phyloP scores from a whole-genome alignment of 2,113 vertebrate species.

The Hippolais icterina region DNA sequence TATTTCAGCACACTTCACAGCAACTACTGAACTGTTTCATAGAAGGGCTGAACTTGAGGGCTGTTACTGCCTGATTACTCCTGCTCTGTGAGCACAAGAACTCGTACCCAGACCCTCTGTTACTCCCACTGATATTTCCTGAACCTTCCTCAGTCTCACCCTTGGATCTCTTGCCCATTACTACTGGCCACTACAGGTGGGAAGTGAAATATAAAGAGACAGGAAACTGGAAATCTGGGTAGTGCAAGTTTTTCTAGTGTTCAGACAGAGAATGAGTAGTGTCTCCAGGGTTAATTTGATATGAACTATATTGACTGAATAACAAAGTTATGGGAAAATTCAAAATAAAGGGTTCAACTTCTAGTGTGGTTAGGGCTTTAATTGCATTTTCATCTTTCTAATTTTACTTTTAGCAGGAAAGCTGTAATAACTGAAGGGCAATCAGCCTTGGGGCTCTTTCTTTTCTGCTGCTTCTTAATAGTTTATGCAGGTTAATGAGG shows the following conservation, averaged over 20 bases:
- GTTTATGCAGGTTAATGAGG: background rate
- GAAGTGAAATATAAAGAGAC: background rate
- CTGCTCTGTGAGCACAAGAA: background rate
- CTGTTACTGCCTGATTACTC: background rate
- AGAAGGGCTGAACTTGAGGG: background rate
- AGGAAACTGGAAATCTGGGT: background rate
- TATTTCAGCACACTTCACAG: background rate
- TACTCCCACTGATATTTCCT: background rate
- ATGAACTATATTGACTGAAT: background rate
- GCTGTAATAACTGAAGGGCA: background rate
- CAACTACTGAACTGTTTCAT: background rate
- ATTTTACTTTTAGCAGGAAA: conserved; percentile 5
- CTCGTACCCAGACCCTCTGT: background rate
- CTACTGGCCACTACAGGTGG: background rate
- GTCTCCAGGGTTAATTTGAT: background rate
- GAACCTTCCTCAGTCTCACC: background rate
- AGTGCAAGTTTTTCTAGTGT: background rate
- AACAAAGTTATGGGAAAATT: background rate
- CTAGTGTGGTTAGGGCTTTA: background rate
- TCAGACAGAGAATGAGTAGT: background rate
- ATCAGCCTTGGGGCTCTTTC: background rate
- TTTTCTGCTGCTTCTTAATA: background rate
- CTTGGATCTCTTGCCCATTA: background rate
- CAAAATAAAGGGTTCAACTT: background rate
- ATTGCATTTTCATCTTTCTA: conserved; percentile 4